Base-by-base conservation (phyloP, 2,113 vertebrate species). In the Coptodon rendalli region DNA sequence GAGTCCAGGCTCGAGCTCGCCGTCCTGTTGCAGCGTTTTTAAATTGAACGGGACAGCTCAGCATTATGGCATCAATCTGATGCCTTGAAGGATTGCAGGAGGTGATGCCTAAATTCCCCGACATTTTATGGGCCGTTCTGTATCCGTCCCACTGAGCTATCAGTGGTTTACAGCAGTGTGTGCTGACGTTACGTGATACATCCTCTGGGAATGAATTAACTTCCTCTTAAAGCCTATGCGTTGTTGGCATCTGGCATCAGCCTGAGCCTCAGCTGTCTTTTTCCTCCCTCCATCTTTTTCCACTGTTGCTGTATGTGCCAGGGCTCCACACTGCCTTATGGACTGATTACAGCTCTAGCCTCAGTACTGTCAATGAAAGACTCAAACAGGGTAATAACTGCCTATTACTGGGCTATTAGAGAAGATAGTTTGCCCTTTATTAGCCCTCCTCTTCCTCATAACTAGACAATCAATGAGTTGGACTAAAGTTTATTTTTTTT, bases 181-280 rank as follows among this genome's bases (percentile, higher is more conserved):
- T 78, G 50, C 68, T 34, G 66, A 78, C 78, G 87, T 91, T 85
- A 93, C 4, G 17, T 27, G 89, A 94, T 92, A 92, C 85, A 61
- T 89, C 91, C 90, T 89, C 83, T 29, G 92, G 93, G 91, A 92
- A 78, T 78, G 14, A 89, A 90, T 89, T 91, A 13, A 92, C 93
- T 94, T 94, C 91, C 89, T 92, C 88, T 83, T 80, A 82, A 91
- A 90, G 82, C 85, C 52, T 83, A 81, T 45, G 73, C 0, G 29
- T 85, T 83, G 90, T 92, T 94, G 88, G 89, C 90, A 83, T 89
- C 53, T 81, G 86, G 83, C 89, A 87, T 87, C 10, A 68, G 38
- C 38, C 84, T 73, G 86, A 88, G 82, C 83, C 88, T 93, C 91
- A 94, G 92, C 90, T 89, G 91, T 92, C 87, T 82, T 80, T 71